Percentiles rank a stretch among this genome's conserved stretches.
Conservation (phyloP, 1,140 invertebrate genomes). For the Phocides pigmalion region DNA sequence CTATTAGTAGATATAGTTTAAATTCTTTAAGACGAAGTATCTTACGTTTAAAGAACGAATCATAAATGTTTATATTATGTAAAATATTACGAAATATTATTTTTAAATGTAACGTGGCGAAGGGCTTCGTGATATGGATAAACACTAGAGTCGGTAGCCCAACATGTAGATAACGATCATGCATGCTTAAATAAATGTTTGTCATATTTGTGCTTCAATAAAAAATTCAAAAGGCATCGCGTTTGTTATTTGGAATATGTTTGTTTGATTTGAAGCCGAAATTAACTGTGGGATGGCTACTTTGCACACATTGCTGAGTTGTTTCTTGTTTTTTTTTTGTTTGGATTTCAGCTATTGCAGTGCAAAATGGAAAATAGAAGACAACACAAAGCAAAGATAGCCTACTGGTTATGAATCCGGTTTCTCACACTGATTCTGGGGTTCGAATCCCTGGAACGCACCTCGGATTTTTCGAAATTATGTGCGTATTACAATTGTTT, state of each 20-base stretch:
- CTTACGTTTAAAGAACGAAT: slow-evolving; percentile 35
- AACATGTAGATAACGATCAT: slow-evolving; percentile 64
- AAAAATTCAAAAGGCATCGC: slow-evolving; percentile 58
- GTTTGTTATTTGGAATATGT: slow-evolving; percentile 50
- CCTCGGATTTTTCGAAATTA: no score
- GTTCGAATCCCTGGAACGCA: no score
- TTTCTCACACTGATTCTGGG: no score
- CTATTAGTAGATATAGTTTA: slow-evolving; percentile 40
- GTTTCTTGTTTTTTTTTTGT: slow-evolving; percentile 55
- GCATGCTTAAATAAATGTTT: slow-evolving; percentile 68
- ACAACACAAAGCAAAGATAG: no score
- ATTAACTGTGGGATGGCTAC: slow-evolving; percentile 27
- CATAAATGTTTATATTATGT: slow-evolving; percentile 48
- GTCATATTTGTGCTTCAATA: slow-evolving; percentile 79
- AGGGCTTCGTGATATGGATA: slow-evolving; percentile 42
- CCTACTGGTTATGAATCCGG: no score
- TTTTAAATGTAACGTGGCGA: slow-evolving; percentile 51
- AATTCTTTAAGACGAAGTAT: slow-evolving; percentile 34
- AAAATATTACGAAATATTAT: slow-evolving; percentile 69
- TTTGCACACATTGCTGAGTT: slow-evolving; percentile 70
- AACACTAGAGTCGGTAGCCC: slow-evolving; percentile 49
- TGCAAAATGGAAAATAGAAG: neutral
- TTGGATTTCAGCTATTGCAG: slow-evolving; percentile 57
- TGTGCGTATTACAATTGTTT: no score
- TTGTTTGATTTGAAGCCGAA: slow-evolving; percentile 27